phyloP scores from a whole-genome alignment of 1,140 invertebrate genomes.

The Lethocerus indicus region DNA sequence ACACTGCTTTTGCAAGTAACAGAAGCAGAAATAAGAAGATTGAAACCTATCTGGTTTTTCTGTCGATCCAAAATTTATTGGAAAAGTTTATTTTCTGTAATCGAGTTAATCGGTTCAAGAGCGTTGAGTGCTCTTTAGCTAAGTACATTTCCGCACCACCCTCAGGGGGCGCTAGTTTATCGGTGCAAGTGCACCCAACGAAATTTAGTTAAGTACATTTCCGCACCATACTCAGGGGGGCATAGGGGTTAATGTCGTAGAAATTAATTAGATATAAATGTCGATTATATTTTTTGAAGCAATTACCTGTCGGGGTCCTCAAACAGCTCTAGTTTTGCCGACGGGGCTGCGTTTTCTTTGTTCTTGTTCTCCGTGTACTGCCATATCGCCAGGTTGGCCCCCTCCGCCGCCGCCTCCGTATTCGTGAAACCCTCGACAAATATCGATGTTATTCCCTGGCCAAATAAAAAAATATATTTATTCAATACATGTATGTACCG shows the following conservation, averaged over 20 bases:
- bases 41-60: no score
- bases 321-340: constrained; percentile 18
- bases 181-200: background rate
- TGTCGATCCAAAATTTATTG: no score
- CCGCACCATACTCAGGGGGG: no score
- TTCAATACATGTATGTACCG: background rate
- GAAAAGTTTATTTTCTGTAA: background rate
- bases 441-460: constrained; percentile 43
- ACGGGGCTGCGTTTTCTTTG: constrained; percentile 28
- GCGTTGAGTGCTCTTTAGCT: background rate
- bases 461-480: constrained; percentile 18
- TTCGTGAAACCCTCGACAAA: constrained; percentile 48
- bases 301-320: constrained; percentile 31
- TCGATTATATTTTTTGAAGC: background rate
- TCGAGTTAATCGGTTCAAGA: background rate
- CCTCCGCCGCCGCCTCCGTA: constrained; percentile 59
- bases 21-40: background rate
- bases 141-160: background rate
- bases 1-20: background rate
- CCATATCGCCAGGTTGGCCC: constrained; percentile 40
- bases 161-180: background rate
- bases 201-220: background rate
- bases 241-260: background rate
- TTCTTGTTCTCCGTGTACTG: constrained; percentile 48
- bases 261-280: background rate